Base-by-base conservation (phyloP, 2,797 vertebrate species). In the Tachyglossus aculeatus region DNA sequence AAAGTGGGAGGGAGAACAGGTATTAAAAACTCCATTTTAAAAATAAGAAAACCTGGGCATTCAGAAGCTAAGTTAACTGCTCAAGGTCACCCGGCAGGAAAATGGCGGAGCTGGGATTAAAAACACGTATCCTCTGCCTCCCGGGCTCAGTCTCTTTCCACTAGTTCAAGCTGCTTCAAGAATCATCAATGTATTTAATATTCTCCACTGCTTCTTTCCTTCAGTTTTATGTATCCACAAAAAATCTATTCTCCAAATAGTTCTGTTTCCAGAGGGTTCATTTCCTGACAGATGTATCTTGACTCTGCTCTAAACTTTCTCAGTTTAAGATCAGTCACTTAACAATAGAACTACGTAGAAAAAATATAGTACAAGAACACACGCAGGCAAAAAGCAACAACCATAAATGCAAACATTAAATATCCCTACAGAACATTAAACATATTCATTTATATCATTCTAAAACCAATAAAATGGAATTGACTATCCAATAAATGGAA, bases 401-500 rank as follows among this genome's bases (percentile, higher is more conserved):
- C 24, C 39, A 40, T 16, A 8, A 65, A 67, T 55, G 45, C 31
- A 80, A 80, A 88, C 47, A 71, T 48, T 78, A 80, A 69, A 51
- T 63, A 45, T 74, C 81, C 77, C 43, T 38, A 31, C 16, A 37
- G 57, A 57, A 24, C 22, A 14, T 56, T 73, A 59, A 72, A 64
- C 78, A n/a, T 71, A 38, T 22, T 24, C 39, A 83, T 78, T 76
- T 58, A 25, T 54, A 58, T 59, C 74, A 76, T 74, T 88, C 63
- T 65, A 77, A 85, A 83, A 79, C 51, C 76, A 84, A 90, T 45
- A 66, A 84, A 84, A 74, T 19, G 50, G 57, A 79, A 78, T 78
- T 39, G 63, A 78, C 67, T 71, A 73, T 51, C 68, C 47, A 86
- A 72, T 72, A 90, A 86, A 91, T 92, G 82, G 90, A 90, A 92